phyloP scores from a whole-genome alignment of 2,797 vertebrate genomes.

The Alauda arvensis region DNA sequence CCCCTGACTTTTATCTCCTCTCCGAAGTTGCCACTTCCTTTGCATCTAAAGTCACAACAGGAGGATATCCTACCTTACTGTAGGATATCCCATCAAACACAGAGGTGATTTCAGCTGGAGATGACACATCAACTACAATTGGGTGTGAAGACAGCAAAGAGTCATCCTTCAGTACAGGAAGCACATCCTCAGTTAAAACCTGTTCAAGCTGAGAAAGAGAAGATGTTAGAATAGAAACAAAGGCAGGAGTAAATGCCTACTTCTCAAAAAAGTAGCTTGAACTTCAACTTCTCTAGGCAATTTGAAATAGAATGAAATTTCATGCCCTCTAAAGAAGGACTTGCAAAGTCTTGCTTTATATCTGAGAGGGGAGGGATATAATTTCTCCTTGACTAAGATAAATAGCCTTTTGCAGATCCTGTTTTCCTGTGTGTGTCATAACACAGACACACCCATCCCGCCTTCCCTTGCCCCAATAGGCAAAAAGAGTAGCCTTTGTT shows the following conservation, averaged over 20 bases:
- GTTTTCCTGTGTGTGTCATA: background rate
- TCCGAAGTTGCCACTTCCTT: background rate
- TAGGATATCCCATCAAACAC: slow-evolving; percentile 96
- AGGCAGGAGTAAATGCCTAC: background rate
- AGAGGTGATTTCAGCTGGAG: slow-evolving; percentile 92
- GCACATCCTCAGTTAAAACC: slow-evolving; percentile 86
- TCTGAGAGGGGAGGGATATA: background rate
- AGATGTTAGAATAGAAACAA: background rate
- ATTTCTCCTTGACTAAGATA: background rate
- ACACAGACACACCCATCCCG: background rate
- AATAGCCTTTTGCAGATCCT: background rate
- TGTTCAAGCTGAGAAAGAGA: slow-evolving; percentile 82
- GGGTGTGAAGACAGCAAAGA: slow-evolving; percentile 91
- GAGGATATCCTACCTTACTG: slow-evolving; percentile 81
- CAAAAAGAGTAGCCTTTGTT: background rate
- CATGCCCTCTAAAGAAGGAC: background rate
- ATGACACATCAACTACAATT: slow-evolving; percentile 84
- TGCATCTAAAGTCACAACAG: background rate
- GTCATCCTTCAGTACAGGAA: slow-evolving; percentile 91
- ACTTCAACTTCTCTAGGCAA: background rate
- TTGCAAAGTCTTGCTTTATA: background rate
- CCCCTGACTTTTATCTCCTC: background rate
- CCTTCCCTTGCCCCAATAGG: fast-evolving
- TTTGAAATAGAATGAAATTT: background rate
- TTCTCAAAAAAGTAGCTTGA: background rate